These are phyloP conservation scores for Gambusia affinis DNA, from an alignment of 2,113 vertebrate species.

Conservation along the genomic window DNA sequence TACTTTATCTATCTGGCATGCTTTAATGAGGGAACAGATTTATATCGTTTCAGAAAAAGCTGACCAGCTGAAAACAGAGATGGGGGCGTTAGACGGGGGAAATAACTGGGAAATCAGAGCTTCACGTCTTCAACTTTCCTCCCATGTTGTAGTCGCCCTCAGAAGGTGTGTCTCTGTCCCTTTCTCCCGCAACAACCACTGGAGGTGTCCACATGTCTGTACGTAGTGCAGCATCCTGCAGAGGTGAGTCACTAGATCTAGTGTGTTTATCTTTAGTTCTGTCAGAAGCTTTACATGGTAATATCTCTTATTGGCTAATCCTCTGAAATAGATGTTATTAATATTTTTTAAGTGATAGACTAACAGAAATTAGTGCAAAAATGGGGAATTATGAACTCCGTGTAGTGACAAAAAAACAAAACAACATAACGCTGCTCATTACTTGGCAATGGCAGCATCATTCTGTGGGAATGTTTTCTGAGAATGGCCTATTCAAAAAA, in stretches of 20 bases:
- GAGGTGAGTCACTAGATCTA: slow-evolving; percentile 83
- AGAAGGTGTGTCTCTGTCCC: slow-evolving; percentile 96
- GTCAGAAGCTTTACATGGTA: neutral
- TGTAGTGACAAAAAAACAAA: too few species aligned
- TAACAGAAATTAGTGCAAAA: too few species aligned
- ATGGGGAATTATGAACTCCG: too few species aligned
- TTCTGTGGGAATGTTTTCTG: too few species aligned
- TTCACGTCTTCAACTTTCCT: slow-evolving; percentile 56
- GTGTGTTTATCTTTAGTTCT: neutral
- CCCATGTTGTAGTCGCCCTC: slow-evolving; percentile 85
- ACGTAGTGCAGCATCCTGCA: slow-evolving; percentile 96
- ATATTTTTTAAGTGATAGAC: too few species aligned
- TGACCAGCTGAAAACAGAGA: slow-evolving; percentile 32
- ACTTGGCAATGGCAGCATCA: too few species aligned
- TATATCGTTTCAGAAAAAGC: slow-evolving; percentile 36
- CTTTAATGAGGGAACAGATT: slow-evolving; percentile 37
- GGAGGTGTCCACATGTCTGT: slow-evolving; percentile 89
- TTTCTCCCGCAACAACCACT: slow-evolving; percentile 89
- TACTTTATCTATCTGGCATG: slow-evolving; percentile 13
- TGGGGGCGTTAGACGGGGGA: slow-evolving; percentile 21
- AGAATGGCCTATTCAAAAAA: too few species aligned
- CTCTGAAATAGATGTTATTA: too few species aligned
- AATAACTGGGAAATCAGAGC: slow-evolving; percentile 35
- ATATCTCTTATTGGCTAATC: neutral
- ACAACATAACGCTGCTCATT: too few species aligned